phyloP scores from a whole-genome alignment of 2,888 invertebrate genomes.

The Antheraea assamensis region DNA sequence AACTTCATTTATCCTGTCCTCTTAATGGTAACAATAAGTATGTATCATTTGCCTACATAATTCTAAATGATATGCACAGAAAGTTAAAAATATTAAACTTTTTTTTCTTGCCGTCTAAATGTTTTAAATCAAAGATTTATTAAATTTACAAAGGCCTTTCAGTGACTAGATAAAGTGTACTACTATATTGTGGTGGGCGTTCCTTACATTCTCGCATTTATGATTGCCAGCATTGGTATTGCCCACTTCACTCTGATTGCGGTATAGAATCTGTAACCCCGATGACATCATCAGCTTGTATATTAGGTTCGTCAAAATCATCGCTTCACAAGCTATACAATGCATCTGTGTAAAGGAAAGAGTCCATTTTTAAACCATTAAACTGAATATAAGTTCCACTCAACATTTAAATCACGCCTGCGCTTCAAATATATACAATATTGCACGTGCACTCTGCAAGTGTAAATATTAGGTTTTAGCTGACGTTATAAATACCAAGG shows the following conservation, averaged over 20 bases:
- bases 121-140: too few relatives aligned
- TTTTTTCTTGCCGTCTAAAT: too few relatives aligned
- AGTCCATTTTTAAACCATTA: background rate
- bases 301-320: background rate
- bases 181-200: background rate
- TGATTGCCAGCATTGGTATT: background rate
- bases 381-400: constrained; percentile 14
- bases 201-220: background rate
- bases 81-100: too few relatives aligned
- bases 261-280: background rate
- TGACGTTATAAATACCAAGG: constrained; percentile 15
- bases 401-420: constrained; percentile 31
- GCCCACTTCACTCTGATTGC: background rate
- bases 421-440: constrained; percentile 36
- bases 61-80: too few relatives aligned
- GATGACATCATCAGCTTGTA: background rate
- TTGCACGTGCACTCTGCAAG: constrained; percentile 5
- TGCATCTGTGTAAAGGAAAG: background rate
- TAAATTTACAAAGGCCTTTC: too few relatives aligned
- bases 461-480: background rate
- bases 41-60: too few relatives aligned
- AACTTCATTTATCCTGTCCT: too few relatives aligned
- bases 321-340: background rate
- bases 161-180: background rate
- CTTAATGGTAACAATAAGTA: too few relatives aligned